Percentiles rank a stretch among this genome's conserved stretches.
Evolutionary conservation across 2,797 vertebrate genomes (phyloP).

Genomic region (Orientallactaga sibirica): DNA sequence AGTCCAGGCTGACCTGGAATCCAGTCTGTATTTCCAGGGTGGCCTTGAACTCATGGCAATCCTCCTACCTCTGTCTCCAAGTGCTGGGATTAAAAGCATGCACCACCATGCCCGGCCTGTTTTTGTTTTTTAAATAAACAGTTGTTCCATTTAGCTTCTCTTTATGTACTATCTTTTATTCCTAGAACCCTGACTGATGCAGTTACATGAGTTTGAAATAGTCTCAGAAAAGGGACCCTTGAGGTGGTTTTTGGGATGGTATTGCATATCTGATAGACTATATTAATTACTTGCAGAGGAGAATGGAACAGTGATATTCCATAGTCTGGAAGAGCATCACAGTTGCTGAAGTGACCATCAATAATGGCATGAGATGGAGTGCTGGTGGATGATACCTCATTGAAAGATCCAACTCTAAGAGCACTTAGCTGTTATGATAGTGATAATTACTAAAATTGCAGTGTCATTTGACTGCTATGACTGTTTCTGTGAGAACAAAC

Average conservation of each 20-base stretch:
- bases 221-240: slow-evolving; percentile 29
- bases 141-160: slow-evolving; percentile 32
- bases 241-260: slow-evolving; percentile 4
- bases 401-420: background rate
- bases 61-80: too few relatives aligned
- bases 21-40: too few relatives aligned
- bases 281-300: slow-evolving; percentile 12
- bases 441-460: slow-evolving; percentile 29
- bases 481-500: slow-evolving; percentile 22
- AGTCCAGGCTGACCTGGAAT: too few relatives aligned
- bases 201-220: slow-evolving; percentile 45
- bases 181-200: slow-evolving; percentile 17
- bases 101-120: too few relatives aligned
- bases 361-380: too few relatives aligned
- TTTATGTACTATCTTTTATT: slow-evolving; percentile 25
- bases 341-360: background rate
- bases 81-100: too few relatives aligned
- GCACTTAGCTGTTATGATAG: background rate
- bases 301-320: slow-evolving; percentile 11
- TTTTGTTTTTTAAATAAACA: slow-evolving; percentile 15
- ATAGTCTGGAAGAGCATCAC: background rate
- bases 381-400: background rate
- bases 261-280: slow-evolving; percentile 8
- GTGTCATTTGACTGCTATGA: slow-evolving; percentile 27
- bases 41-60: too few relatives aligned